Base-by-base conservation (phyloP, 2,113 vertebrate genomes). In the Poeciliopsis turrubarensis region DNA sequence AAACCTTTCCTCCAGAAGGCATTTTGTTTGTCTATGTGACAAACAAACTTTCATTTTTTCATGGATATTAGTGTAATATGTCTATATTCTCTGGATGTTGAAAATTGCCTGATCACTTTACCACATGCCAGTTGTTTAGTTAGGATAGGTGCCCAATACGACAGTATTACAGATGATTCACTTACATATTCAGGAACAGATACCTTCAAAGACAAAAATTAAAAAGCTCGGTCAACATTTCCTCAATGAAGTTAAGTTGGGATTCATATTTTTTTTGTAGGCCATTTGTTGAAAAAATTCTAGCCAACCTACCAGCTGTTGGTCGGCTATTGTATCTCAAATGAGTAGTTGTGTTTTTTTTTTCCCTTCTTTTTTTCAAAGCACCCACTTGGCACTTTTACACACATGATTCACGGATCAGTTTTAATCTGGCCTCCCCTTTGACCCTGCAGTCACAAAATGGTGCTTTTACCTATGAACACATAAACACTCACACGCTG, bases 381-480 rank as follows among this genome's bases (percentile, higher is more conserved):
- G 44, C 5, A 47, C 44, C 29, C 22, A 64, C 6, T 62, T 51
- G 39, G 10, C 12, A 32, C 19, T 62, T 37, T 70, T 57, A 60
- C 25, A 57, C n/a, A 7, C 2, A 34, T 17, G 11, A 66, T 14
- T 25, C 34, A 62, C 32, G 61, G 14, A 65, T 47, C 30, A 10
- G 39, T 27, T 44, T 41, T 69, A 67, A 83, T 80, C 66, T 30
- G 30, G 73, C 54, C 75, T n/a, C 61, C 67, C 13, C 27, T 83
- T 66, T 78, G 69, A 84, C 77, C 73, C n/a, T 22, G 5, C 11
- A 79, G 75, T 65, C 65, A 70, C 34, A 26, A 61, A 19, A 68
- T 64, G 64, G 29, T 67, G 41, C 72, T 70, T 31, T 60, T 71
- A 65, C 74, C n/a, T 47, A 30, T 70, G 60, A 68, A 68, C 68